phyloP scores from a whole-genome alignment of 2,797 vertebrate genomes.

The Champsocephalus esox region DNA sequence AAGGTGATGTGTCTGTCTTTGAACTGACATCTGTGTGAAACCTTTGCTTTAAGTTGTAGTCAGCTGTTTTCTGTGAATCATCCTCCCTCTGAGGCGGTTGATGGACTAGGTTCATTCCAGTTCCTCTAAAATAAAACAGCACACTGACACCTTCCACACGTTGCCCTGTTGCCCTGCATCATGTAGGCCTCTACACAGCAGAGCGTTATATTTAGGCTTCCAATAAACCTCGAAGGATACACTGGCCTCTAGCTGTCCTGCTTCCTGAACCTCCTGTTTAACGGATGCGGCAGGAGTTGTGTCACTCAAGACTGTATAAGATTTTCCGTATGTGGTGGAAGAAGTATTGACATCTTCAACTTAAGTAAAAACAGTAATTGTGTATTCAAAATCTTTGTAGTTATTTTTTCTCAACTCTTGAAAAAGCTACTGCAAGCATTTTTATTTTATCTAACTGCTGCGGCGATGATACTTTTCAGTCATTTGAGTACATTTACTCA shows the following conservation, averaged over 20 bases:
- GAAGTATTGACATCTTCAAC: too few species aligned
- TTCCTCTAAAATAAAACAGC: constrained; percentile 35
- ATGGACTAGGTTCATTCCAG: constrained; percentile 21
- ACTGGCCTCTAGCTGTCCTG: neutral
- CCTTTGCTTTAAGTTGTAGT: neutral
- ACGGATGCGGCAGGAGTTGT: neutral
- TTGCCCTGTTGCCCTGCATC: constrained; percentile 32
- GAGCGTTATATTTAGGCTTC: constrained; percentile 31
- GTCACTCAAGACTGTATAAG: too few species aligned
- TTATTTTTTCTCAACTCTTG: too few species aligned
- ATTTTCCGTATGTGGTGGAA: too few species aligned
- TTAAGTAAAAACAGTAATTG: too few species aligned
- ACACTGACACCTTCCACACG: constrained; percentile 2
- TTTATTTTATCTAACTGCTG: too few species aligned
- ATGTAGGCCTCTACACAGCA: neutral
- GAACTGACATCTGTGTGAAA: neutral
- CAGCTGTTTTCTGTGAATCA: neutral
- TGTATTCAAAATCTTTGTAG: too few species aligned
- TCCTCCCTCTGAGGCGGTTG: neutral
- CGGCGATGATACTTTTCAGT: too few species aligned
- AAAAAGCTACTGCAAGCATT: too few species aligned
- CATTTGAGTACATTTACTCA: too few species aligned
- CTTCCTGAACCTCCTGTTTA: neutral
- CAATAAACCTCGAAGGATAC: neutral
- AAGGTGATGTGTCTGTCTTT: neutral